These are phyloP conservation scores for Petromus typicus DNA, from an alignment of 2,113 vertebrate species.

Conservation along the genomic window DNA sequence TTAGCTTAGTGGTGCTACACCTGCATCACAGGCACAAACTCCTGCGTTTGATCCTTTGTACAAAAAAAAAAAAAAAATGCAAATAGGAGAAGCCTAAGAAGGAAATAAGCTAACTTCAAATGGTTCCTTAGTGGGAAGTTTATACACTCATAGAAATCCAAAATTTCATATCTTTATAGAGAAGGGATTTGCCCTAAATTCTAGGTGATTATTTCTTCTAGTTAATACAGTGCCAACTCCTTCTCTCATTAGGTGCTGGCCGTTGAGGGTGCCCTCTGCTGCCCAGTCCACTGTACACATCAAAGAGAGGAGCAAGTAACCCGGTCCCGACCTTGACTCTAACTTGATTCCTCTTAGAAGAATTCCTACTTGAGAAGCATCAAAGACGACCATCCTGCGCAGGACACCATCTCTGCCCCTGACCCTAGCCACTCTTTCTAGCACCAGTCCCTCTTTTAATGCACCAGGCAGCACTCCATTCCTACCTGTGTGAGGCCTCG, in stretches of 20 bases:
- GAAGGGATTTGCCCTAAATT: background rate
- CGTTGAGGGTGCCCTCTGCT: background rate
- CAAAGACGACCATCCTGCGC: background rate
- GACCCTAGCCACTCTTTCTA: background rate
- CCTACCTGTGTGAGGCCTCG: background rate
- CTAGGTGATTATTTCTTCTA: background rate
- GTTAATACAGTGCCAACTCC: constrained; percentile 25
- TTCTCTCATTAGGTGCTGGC: constrained; percentile 64
- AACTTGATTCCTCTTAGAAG: constrained; percentile 14
- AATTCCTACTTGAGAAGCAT: background rate
- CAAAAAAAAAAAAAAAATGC: background rate
- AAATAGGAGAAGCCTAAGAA: background rate
- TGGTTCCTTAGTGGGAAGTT: background rate
- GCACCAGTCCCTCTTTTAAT: background rate
- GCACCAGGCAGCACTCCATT: background rate
- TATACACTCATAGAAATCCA: background rate
- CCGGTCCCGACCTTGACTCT: constrained; percentile 30
- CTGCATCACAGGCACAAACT: too few species aligned
- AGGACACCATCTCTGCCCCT: background rate
- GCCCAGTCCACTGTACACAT: background rate
- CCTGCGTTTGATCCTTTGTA: background rate
- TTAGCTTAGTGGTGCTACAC: too few species aligned
- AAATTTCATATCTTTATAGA: background rate
- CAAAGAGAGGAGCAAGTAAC: constrained; percentile 33
- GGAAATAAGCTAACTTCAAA: background rate